Conservation (phyloP, 2,113 vertebrate genomes). For the Aspiorhynchus laticeps region DNA sequence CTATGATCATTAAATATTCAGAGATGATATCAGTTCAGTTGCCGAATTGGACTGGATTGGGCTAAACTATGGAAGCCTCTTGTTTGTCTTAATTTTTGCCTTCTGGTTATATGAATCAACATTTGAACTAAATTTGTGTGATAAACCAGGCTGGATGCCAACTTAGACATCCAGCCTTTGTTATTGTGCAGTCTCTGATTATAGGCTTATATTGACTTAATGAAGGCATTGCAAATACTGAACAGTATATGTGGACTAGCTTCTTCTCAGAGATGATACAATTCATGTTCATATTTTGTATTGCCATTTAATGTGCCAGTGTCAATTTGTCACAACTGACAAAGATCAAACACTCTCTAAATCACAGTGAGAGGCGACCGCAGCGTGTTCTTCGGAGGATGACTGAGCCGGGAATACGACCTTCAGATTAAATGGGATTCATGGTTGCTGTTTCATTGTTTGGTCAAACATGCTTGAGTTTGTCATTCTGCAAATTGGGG, state of each 20-base stretch:
- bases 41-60: neutral
- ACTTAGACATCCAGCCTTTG: neutral
- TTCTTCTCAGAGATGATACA: slow-evolving; percentile 69
- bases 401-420: neutral
- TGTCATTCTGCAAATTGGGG: neutral
- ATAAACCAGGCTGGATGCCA: neutral
- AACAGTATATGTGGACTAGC: slow-evolving; percentile 67
- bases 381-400: slow-evolving; percentile 49
- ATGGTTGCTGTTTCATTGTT: neutral
- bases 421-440: slow-evolving; percentile 30
- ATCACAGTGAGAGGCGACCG: slow-evolving; percentile 55
- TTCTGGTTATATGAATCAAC: slow-evolving; percentile 2
- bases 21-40: neutral
- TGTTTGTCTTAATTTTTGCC: neutral
- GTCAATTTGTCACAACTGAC: slow-evolving; percentile 49
- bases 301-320: slow-evolving; percentile 71
- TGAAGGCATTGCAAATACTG: slow-evolving; percentile 74
- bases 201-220: slow-evolving; percentile 72
- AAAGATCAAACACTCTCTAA: slow-evolving; percentile 60
- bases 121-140: neutral
- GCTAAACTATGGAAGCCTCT: neutral
- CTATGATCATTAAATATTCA: neutral
- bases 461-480: slow-evolving; percentile 12
- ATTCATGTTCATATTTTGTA: slow-evolving; percentile 71
- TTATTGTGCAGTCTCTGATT: slow-evolving; percentile 61